Evolutionary conservation across 35 echinoderm and acorn worm genomes (phyloP).

Genomic region (Amphiura filiformis): DNA sequence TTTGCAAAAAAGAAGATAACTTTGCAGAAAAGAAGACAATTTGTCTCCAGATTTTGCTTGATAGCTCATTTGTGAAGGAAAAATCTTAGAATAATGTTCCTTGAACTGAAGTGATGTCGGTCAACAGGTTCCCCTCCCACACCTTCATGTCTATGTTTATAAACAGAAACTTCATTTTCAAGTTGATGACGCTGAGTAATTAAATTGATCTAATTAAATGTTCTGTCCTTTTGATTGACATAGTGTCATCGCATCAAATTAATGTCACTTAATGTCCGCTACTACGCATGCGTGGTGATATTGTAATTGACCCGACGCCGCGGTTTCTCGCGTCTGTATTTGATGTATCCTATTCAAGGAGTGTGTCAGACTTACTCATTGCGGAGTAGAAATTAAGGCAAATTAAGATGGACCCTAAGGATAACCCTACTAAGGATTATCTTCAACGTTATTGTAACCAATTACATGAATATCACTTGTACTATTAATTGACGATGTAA

Average conservation of each 20-base stretch:
- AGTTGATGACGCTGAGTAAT: background rate
- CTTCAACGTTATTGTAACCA: background rate
- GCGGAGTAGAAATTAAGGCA: background rate
- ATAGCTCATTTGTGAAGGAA: too few relatives aligned
- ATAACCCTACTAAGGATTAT: background rate
- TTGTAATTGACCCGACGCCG: background rate
- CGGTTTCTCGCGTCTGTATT: background rate
- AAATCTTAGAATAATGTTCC: too few relatives aligned
- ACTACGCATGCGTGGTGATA: background rate
- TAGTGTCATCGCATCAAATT: background rate
- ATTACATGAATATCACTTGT: background rate
- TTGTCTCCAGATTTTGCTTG: too few relatives aligned
- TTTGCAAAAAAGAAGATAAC: too few relatives aligned
- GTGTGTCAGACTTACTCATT: background rate
- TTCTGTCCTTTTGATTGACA: background rate
- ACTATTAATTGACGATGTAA: background rate
- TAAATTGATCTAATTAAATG: background rate
- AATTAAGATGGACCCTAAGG: background rate
- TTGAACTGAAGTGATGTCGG: too few relatives aligned
- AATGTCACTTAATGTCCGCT: background rate
- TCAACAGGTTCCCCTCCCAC: too few relatives aligned
- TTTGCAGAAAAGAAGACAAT: too few relatives aligned
- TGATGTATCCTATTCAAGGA: background rate
- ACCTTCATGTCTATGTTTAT: too few relatives aligned
- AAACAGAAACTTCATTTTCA: too few relatives aligned